Evolutionary conservation across 2,888 invertebrate species (phyloP).

Genomic region (Petrolisthes manimaculis): DNA sequence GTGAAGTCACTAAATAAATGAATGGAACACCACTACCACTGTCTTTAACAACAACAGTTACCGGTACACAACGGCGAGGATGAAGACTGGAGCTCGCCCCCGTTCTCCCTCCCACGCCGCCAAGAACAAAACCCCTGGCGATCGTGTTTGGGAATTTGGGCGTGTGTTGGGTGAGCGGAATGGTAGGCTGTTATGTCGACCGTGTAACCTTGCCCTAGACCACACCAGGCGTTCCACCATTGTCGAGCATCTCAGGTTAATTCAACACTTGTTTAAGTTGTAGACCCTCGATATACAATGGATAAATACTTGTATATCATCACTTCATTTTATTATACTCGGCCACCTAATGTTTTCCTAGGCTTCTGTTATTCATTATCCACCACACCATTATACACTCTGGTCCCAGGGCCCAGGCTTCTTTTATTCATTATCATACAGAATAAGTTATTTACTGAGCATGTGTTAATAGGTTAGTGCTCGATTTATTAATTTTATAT

Average conservation of each 20-base stretch:
- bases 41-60: too few species aligned
- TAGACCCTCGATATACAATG: background rate
- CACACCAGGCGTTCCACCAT: conserved; percentile 65
- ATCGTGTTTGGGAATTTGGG: conserved; percentile 64
- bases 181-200: conserved; percentile 59
- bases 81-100: conserved; percentile 40
- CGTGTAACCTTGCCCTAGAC: conserved; percentile 61
- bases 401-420: too few species aligned
- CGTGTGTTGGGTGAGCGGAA: conserved; percentile 50
- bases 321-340: background rate
- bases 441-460: too few species aligned
- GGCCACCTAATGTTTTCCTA: too few species aligned
- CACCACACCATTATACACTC: too few species aligned
- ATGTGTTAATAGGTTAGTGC: too few species aligned
- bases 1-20: too few species aligned
- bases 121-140: conserved; percentile 62
- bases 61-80: background rate
- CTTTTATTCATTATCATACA: background rate
- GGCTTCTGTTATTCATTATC: too few species aligned
- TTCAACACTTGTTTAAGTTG: background rate
- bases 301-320: background rate
- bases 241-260: conserved; percentile 65
- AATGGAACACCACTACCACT: too few species aligned
- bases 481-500: background rate
- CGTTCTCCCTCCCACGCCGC: conserved; percentile 65